These are phyloP conservation scores for Entomobrya multifasciata DNA, from an alignment of 2,888 invertebrate genomes.

Conservation along the genomic window DNA sequence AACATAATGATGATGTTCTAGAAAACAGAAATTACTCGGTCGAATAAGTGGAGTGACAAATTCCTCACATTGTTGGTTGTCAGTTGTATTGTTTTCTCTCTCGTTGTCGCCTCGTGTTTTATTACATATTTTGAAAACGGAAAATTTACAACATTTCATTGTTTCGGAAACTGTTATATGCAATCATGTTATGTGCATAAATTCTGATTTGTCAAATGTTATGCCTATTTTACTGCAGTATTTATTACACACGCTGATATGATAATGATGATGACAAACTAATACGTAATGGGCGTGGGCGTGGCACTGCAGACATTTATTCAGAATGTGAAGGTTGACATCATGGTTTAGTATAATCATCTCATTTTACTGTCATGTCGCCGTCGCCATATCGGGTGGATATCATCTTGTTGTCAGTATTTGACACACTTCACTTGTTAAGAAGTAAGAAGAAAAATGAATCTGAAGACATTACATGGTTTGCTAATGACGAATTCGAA, in stretches of 20 bases:
- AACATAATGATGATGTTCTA: conserved; percentile 36
- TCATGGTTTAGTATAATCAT: no score
- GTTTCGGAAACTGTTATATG: no score
- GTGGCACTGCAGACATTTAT: not conserved
- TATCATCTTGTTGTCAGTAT: no score
- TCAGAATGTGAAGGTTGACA: no score
- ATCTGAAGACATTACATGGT: not conserved
- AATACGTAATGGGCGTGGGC: conserved; percentile 9
- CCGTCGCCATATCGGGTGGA: no score
- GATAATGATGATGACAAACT: not conserved
- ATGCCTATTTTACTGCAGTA: not conserved
- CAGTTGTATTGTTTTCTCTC: not conserved
- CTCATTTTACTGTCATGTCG: no score
- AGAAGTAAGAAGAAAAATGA: no score
- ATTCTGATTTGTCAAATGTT: no score
- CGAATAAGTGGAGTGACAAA: conserved; percentile 20
- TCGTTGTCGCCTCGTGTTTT: not conserved
- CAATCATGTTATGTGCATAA: no score
- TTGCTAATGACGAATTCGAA: not conserved
- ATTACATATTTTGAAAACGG: not conserved
- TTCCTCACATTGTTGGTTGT: conserved; percentile 11
- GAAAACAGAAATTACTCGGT: not conserved
- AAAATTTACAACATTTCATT: not conserved
- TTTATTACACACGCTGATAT: not conserved
- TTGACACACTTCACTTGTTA: no score